Evolutionary conservation across 2,888 invertebrate genomes (phyloP), one percentile per base, ranked within the genome.

Genomic region (Neoscelio sp.): DNA sequence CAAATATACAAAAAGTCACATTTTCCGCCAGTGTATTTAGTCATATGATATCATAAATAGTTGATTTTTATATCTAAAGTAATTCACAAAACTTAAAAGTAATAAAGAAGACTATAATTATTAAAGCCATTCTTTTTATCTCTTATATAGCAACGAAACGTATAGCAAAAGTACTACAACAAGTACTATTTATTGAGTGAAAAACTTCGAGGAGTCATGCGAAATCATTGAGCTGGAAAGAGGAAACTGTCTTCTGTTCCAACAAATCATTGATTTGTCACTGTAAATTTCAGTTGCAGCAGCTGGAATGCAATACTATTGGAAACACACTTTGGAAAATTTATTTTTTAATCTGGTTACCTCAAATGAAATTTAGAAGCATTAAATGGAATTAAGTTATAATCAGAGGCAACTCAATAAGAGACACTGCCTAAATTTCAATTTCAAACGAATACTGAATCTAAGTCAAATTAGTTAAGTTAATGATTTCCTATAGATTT

Each of bases 261-360:
- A 60, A 67, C 75, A 67, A 75, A 67, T 67, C 75, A 75, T 75
- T 67, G 75, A 68, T 68, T 68, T 67, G 62, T 62, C 62, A 33
- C 54, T 76, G 40, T 68, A 68, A 76, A 76, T 67, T 75, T 60
- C 52, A 62, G 60, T 17, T 52, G 60, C 67, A 67, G 67, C 33
- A 35, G 44, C 64, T 67, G 56, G 48, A 73, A 73, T 56, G 64
- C 30, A 40, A 73, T 56, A 48, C 46, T 20, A 30, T 40, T 54
- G 17, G 64, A n/a, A n/a, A n/a, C 28, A 7, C 3, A 28, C n/a
- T 46, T 4, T 35, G 30, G 40, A 54, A 62, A 62, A 54, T 71
- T 23, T 23, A 44, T 23, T 18, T 28, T 56, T 54, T 40, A 48
- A 64, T 64, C 28, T 35, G 13, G 20, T 56, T 48, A 54, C 42